Evolutionary conservation across 2,113 vertebrate species (phyloP), one percentile per base, ranked within the genome.

Genomic region (Campylorhamphus procurvoides): DNA sequence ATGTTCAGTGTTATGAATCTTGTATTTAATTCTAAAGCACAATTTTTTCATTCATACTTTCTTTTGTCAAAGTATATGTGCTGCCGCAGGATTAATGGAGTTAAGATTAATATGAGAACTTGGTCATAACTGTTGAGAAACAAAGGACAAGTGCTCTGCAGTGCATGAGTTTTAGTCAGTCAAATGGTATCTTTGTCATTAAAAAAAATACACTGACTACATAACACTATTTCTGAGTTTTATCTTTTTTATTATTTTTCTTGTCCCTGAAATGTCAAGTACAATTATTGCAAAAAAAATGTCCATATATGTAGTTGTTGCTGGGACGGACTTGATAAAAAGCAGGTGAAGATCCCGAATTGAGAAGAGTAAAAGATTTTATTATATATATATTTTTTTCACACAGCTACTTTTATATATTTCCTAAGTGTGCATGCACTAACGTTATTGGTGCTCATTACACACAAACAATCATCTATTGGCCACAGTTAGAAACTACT

Each of bases 111-210:
- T 17, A 39, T 14, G 6, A 58, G 23, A 71, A 71, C 18, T 84
- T 73, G 16, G 25, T 39, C 3, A 49, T 19, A 77, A 17, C 14
- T 53, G 4, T 19, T 76, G 29, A 73, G 33, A 94, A 68, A 68
- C 5, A 86, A 35, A 76, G 33, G 7, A 49, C 12, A 44, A 82
- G n/a, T 42, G 15, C 6, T 55, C 35, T 56, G 16, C 37, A 52
- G 23, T 58, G 6, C 7, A 20, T 59, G 55, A 53, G 3, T 47
- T 58, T 77, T 11, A 40, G 4, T 22, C 33, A 16, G 4, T 14
- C 46, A 80, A 92, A 47, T 56, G 6, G 3, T 60, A 19, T 14
- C 18, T 3, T 0, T 3, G 1, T 53, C 1, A 19, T 60, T 52
- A 31, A 20, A 53, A 79, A 67, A 31, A 59, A 14, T 31, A 9